Percentiles rank a stretch among this genome's conserved stretches.
These are phyloP conservation scores for Holacanthella duospinosa DNA, from an alignment of 2,888 invertebrate species.

Conservation along the genomic window DNA sequence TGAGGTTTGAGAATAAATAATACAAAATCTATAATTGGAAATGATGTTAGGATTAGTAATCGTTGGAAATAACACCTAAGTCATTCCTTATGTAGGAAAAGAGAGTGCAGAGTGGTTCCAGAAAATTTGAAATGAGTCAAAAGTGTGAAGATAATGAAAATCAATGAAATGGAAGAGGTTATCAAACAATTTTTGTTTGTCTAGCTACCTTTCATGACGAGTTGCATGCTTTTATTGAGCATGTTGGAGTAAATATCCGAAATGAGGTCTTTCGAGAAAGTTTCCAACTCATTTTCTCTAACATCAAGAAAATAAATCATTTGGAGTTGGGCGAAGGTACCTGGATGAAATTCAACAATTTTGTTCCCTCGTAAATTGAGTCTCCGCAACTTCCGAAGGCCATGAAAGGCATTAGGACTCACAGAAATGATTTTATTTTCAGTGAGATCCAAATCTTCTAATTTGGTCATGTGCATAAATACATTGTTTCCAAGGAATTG, in stretches of 20 bases:
- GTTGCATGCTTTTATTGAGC: constrained; percentile 58
- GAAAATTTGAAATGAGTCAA: too few relatives aligned
- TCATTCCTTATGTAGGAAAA: too few relatives aligned
- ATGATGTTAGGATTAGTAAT: too few relatives aligned
- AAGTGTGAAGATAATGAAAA: too few relatives aligned
- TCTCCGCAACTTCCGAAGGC: constrained; percentile 59
- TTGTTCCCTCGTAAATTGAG: constrained; percentile 66
- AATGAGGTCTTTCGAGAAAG: constrained; percentile 63
- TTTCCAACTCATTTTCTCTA: constrained; percentile 63
- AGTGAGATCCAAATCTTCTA: constrained; percentile 57
- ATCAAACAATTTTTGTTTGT: too few relatives aligned
- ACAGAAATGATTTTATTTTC: constrained; percentile 52
- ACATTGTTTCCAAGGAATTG: constrained; percentile 67
- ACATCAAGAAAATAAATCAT: constrained; percentile 63
- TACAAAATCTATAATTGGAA: too few relatives aligned
- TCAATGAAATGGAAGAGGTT: too few relatives aligned
- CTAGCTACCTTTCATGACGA: constrained; percentile 68
- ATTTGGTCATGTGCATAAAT: constrained; percentile 65
- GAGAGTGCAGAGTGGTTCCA: too few relatives aligned
- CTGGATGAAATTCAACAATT: constrained; percentile 58
- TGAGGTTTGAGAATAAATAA: too few relatives aligned
- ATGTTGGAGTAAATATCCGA: constrained; percentile 67
- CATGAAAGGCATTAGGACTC: constrained; percentile 65
- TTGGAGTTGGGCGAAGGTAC: constrained; percentile 61
- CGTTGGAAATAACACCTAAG: too few relatives aligned